A percentile compares a stretch with the other conserved stretches of the same genome.
These are phyloP conservation scores for Megamerina dolium DNA, from an alignment of 2,888 invertebrate genomes.

Conservation along the genomic window DNA sequence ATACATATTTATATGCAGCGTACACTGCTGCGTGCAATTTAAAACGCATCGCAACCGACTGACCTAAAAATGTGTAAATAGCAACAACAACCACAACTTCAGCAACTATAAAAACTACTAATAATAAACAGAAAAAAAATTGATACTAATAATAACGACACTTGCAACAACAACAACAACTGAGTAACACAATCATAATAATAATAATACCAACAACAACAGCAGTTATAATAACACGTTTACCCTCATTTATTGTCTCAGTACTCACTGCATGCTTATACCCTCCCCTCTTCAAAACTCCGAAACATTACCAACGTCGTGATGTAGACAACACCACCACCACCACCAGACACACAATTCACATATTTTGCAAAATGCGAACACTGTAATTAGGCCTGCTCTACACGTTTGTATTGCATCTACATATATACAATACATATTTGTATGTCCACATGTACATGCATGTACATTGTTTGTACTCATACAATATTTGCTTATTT, in stretches of 20 bases:
- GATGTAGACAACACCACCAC: not conserved
- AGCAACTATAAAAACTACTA: too few species aligned
- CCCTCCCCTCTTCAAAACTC: too few species aligned
- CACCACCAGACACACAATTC: not conserved
- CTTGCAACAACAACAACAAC: too few species aligned
- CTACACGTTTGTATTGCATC: not conserved
- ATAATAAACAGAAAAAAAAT: slow-evolving; percentile 1
- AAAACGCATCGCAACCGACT: slow-evolving; percentile 8
- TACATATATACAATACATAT: not conserved
- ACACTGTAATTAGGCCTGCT: not conserved
- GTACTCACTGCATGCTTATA: too few species aligned
- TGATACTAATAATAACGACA: slow-evolving; percentile 8
- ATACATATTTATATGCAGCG: too few species aligned
- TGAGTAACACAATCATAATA: too few species aligned
- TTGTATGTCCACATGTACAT: too few species aligned
- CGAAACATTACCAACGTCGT: too few species aligned
- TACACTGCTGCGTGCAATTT: too few species aligned
- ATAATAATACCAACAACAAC: slow-evolving; percentile 9
- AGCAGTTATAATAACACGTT: slow-evolving; percentile 5
- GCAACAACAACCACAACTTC: slow-evolving; percentile 1
- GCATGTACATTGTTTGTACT: not conserved
- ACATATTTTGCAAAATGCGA: too few species aligned
- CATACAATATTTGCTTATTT: not conserved
- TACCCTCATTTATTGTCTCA: too few species aligned
- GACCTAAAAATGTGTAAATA: slow-evolving; percentile 8